Evolutionary conservation across 35 echinoderm and acorn worm genomes (phyloP).

Genomic region (Apostichopus californicus): DNA sequence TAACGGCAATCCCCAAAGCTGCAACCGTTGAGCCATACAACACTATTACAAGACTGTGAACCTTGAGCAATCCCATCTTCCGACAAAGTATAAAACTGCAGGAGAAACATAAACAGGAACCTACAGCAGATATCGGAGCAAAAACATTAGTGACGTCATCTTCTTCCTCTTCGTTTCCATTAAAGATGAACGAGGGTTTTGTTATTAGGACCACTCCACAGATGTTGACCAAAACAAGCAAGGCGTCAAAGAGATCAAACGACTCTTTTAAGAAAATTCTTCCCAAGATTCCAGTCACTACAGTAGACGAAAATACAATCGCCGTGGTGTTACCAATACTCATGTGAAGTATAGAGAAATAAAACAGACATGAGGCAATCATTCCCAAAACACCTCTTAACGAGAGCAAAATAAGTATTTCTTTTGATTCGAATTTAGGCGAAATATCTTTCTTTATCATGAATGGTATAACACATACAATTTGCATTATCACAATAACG

Average conservation of each 20-base stretch:
- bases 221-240: neutral
- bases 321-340: neutral
- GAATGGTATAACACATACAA: neutral
- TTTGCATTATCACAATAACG: neutral
- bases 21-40: neutral
- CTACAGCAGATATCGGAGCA: neutral
- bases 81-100: neutral
- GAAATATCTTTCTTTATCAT: neutral
- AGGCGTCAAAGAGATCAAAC: neutral
- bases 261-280: slow-evolving; percentile 2
- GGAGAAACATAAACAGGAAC: neutral
- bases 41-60: neutral
- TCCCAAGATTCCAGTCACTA: neutral
- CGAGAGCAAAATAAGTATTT: neutral
- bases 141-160: neutral
- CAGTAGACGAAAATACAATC: neutral
- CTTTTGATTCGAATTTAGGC: neutral
- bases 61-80: neutral
- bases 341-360: neutral
- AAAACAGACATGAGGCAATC: neutral
- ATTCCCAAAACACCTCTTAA: neutral
- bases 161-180: neutral
- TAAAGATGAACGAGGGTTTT: neutral
- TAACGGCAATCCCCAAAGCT: neutral
- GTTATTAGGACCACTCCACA: neutral